Evolutionary conservation across 2,888 invertebrate genomes (phyloP).

Genomic region (Alsophila aescularia): DNA sequence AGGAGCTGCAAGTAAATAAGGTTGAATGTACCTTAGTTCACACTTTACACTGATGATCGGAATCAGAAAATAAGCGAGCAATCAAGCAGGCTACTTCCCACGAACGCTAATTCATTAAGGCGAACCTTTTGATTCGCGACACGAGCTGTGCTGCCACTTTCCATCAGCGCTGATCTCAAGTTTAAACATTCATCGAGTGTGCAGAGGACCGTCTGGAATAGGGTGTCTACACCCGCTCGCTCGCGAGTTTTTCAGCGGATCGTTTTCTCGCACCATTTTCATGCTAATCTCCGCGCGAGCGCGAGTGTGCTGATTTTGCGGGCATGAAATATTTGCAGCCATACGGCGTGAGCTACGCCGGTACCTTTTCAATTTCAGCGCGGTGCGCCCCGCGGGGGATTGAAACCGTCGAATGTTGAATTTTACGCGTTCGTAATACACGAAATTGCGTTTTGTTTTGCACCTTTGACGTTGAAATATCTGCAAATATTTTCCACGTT

Average conservation of each 20-base stretch:
- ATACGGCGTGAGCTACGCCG: slow-evolving; percentile 46
- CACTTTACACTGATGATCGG: slow-evolving; percentile 28
- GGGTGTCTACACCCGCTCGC: slow-evolving; percentile 40
- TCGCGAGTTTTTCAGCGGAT: slow-evolving; percentile 50
- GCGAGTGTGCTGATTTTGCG: slow-evolving; percentile 67
- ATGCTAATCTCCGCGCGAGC: slow-evolving; percentile 69
- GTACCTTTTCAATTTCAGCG: slow-evolving; percentile 72
- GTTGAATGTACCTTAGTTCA: slow-evolving; percentile 15
- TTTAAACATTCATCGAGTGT: slow-evolving; percentile 57
- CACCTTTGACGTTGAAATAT: slow-evolving; percentile 46
- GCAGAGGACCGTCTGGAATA: slow-evolving; percentile 55
- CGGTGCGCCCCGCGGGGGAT: slow-evolving; percentile 54
- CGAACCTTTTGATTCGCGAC: slow-evolving; percentile 23
- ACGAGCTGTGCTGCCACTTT: slow-evolving; percentile 33
- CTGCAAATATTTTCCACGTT: slow-evolving; percentile 38
- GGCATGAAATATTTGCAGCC: slow-evolving; percentile 73
- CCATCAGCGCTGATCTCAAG: slow-evolving; percentile 54
- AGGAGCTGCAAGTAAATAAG: neutral
- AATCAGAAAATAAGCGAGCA: slow-evolving; percentile 24
- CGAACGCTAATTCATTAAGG: slow-evolving; percentile 27
- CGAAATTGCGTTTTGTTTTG: slow-evolving; percentile 51
- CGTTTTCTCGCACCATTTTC: slow-evolving; percentile 70
- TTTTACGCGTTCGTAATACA: slow-evolving; percentile 60
- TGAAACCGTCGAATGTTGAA: slow-evolving; percentile 61
- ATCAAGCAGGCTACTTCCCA: slow-evolving; percentile 32